These are phyloP conservation scores for Lanistes nyassanus DNA, from an alignment of 1,140 invertebrate species.

Conservation along the genomic window DNA sequence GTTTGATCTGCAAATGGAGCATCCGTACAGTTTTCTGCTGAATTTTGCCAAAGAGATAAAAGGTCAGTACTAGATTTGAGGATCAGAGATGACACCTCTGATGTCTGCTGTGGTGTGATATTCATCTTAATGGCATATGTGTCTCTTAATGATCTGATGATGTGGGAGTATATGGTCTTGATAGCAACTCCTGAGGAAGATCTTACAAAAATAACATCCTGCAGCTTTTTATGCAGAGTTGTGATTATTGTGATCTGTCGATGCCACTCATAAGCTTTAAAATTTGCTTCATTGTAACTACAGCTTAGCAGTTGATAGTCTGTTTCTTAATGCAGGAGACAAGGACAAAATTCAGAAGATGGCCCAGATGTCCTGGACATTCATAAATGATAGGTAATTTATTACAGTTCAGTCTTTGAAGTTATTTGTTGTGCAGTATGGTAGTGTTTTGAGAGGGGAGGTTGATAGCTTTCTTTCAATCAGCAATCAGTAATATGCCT, in stretches of 20 bases:
- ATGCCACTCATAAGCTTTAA: too few species aligned
- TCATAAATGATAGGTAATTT: constrained; percentile 95
- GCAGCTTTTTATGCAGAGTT: too few species aligned
- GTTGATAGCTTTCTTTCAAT: too few species aligned
- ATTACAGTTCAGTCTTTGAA: background rate
- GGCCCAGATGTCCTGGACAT: constrained; percentile 99
- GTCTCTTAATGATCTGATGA: too few species aligned
- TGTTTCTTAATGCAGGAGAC: constrained; percentile 73
- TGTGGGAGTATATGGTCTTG: too few species aligned
- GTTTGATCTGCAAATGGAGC: constrained; percentile 98
- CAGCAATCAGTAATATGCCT: too few species aligned
- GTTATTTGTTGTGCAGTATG: too few species aligned
- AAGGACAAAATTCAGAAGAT: constrained; percentile 93
- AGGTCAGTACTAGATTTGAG: constrained; percentile 68
- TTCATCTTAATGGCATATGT: background rate
- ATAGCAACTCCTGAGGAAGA: too few species aligned
- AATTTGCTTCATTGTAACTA: too few species aligned
- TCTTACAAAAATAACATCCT: too few species aligned
- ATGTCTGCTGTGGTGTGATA: background rate
- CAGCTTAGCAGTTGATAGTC: background rate
- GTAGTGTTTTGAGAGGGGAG: too few species aligned
- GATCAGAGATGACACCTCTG: background rate
- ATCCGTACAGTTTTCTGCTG: constrained; percentile 94
- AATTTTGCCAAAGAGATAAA: constrained; percentile 98
- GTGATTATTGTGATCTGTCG: too few species aligned